Conservation (phyloP, 2,888 invertebrate species). For the Agrotis segetum region DNA sequence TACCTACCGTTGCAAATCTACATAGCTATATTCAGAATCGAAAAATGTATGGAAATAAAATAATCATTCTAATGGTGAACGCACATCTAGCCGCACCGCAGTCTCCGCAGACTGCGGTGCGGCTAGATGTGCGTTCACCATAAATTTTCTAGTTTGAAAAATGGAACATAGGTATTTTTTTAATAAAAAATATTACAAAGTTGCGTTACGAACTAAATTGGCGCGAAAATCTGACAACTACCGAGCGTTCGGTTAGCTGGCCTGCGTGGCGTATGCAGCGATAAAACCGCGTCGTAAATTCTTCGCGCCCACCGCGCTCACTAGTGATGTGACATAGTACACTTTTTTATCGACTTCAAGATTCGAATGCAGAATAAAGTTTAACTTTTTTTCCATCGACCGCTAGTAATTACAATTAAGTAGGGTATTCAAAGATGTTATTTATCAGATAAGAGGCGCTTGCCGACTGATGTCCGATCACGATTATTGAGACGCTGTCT, state of each 20-base stretch:
- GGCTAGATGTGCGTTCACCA: too few relatives aligned
- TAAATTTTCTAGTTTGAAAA: constrained; percentile 37
- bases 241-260: constrained; percentile 50
- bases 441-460: constrained; percentile 56
- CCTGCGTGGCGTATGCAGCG: constrained; percentile 63
- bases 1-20: background rate
- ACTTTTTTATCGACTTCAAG: constrained; percentile 22
- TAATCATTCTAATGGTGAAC: too few relatives aligned
- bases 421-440: constrained; percentile 52
- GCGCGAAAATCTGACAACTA: constrained; percentile 80
- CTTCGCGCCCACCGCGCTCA: constrained; percentile 69
- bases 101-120: too few relatives aligned
- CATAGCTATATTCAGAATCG: background rate
- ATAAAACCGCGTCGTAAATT: constrained; percentile 75
- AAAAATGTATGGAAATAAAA: constrained; percentile 1
- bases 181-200: constrained; percentile 56
- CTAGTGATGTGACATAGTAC: constrained; percentile 67
- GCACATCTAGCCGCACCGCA: too few relatives aligned
- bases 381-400: constrained; percentile 33
- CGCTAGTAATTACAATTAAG: constrained; percentile 53
- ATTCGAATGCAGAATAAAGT: constrained; percentile 6
- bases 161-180: constrained; percentile 55
- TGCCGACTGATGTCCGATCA: constrained; percentile 68
- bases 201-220: constrained; percentile 69
- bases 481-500: constrained; percentile 80